Percentiles rank a stretch among this genome's conserved stretches.
Evolutionary conservation across 1,140 invertebrate species (phyloP).

Genomic region (Heliconius melpomene): DNA sequence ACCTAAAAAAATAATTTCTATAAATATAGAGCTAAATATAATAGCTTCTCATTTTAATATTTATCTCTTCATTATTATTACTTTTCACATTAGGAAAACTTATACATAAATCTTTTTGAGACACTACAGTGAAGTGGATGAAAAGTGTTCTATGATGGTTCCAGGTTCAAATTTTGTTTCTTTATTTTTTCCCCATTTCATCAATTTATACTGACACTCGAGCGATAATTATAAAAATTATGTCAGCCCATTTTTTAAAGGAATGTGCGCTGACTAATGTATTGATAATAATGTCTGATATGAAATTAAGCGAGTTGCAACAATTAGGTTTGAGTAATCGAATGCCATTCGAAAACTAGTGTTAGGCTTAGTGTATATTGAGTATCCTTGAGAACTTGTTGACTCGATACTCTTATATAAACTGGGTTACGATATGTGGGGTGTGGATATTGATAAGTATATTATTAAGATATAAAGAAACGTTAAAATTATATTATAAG

Average conservation of each 20-base stretch:
- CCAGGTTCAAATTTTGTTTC: no score
- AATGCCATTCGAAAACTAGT: constrained; percentile 63
- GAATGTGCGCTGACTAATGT: constrained; percentile 23
- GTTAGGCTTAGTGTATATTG: constrained; percentile 40
- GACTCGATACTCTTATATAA: constrained; percentile 16
- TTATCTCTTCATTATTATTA: no score
- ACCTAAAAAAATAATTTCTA: no score
- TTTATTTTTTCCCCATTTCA: no score
- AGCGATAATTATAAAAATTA: neutral
- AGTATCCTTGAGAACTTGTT: constrained; percentile 24
- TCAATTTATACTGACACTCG: no score
- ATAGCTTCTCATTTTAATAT: no score
- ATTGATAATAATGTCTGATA: constrained; percentile 52
- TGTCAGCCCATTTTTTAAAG: constrained; percentile 22
- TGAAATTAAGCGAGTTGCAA: constrained; percentile 60
- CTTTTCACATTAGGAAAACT: no score
- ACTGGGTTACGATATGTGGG: constrained; percentile 19
- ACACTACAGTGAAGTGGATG: no score
- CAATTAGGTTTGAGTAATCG: constrained; percentile 62
- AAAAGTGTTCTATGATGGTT: no score
- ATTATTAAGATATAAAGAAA: neutral
- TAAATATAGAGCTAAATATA: no score
- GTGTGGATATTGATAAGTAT: neutral
- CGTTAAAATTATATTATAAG: neutral
- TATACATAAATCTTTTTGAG: no score